Base-by-base conservation (phyloP, 2,888 invertebrate species). In the Drosophila aldrichi region DNA sequence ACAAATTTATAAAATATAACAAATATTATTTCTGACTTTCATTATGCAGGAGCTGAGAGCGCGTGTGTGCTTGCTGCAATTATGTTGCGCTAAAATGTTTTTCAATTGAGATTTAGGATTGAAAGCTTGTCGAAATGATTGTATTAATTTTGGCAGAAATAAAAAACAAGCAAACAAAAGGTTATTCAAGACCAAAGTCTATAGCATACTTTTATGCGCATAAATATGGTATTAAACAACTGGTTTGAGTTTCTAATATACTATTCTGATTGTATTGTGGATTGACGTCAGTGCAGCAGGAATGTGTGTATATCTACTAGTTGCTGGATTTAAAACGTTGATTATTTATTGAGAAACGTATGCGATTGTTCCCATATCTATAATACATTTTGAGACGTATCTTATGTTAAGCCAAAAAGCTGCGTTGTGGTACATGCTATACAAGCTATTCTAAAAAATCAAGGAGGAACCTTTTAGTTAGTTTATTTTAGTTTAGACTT, bases 61-160 rank as follows among this genome's bases (percentile, higher is more conserved):
- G 18, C 63, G 46, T 64, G 44, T n/a, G 16, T 58, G 46, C 34
- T 8, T 3, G 1, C 32, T 62, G 41, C 25, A 62, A 4, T 51
- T 62, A 12, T 16, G n/a, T 16, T 52, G 41, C 55, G 38, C 38
- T 36, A 41, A 20, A 55, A 62, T 61, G 61, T 67, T 44, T 65
- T 62, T 43, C 29, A 56, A 64, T 54, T 73, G 67, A 69, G 81
- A 72, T 70, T 60, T n/a, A 68, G 70, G 66, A 55, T 32, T 59
- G 74, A 69, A 59, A 77, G 51, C 44, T 63, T 74, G 63, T 64
- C 70, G 59, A 62, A 60, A 63, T 49, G 36, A 64, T 70, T 74
- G 74, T 83, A 87, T 81, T 76, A 75, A 64, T 69, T 58, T 43
- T 34, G 20, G 9, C 32, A 9, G 44, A 29, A 54, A 38, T 22